phyloP scores from a whole-genome alignment of 2,113 vertebrate genomes.

The Apistogramma diplotaenia region DNA sequence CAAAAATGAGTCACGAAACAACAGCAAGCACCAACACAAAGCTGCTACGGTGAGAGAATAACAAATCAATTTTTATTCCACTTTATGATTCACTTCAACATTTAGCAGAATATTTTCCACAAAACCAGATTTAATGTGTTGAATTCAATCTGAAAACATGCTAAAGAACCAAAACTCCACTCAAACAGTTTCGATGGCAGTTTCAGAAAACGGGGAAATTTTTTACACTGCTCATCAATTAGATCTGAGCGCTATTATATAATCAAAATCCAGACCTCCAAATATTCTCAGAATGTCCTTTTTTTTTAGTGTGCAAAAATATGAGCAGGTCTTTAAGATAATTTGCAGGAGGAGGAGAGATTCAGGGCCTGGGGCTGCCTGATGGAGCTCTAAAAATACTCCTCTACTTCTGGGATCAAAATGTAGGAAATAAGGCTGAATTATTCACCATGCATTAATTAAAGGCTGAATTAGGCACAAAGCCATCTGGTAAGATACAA shows the following conservation, averaged over 20 bases:
- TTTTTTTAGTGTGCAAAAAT: background rate
- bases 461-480: background rate
- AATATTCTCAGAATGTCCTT: background rate
- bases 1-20: constrained; percentile 55
- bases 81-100: too few species aligned
- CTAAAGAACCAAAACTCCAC: background rate
- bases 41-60: background rate
- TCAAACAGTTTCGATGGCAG: background rate
- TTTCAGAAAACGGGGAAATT: background rate
- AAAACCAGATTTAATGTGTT: background rate
- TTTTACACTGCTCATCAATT: background rate
- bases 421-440: constrained; percentile 21
- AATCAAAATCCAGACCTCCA: background rate
- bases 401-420: background rate
- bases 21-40: constrained; percentile 20
- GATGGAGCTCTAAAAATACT: constrained; percentile 21
- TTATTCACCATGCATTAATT: constrained; percentile 40
- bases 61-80: background rate
- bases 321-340: background rate
- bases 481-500: background rate
- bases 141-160: too few species aligned
- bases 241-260: background rate
- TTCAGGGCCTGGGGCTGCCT: background rate
- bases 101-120: background rate
- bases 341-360: background rate